Evolutionary conservation across 2,888 invertebrate species (phyloP), one percentile per base, ranked within the genome.

Genomic region (Hedya salicella): DNA sequence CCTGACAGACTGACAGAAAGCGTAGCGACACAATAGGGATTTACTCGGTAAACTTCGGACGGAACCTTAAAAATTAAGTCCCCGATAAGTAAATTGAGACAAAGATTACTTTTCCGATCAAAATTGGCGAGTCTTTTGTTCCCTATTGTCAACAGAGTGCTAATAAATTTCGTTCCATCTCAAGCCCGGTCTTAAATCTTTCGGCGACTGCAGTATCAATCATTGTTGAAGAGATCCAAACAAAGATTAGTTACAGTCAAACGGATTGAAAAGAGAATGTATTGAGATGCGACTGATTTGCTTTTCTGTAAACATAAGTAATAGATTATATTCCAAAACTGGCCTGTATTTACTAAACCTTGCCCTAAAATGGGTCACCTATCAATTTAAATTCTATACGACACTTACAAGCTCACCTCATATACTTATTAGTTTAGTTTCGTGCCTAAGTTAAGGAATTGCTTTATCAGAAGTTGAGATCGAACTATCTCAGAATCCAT

Each of bases 151-250:
- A 83, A 80, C 80, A 77, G 77, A 77, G 78, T 78, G 78, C 78
- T 82, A 82, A 86, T 87, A 86, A 86, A 86, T 84, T 83, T 81
- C 74, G 77, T 83, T 83, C 81, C 79, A 80, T 85, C 83, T 78
- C 73, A 73, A 67, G 62, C 70, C 75, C 77, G 79, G 78, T 75
- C 80, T 83, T 81, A 82, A 81, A 82, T 83, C 81, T 79, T 78
- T 78, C 75, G 73, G 75, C 71, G 76, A 73, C 78, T 77, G 75
- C 72, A 71, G 73, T 81, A 88, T 89, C 87, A 87, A 87, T 88
- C 87, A 85, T 86, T 82, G 79, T 73, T 75, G 69, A 71, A 73
- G 71, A 78, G 79, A 83, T 82, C 78, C 78, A 80, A 79, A 80
- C 78, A 79, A 80, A 82, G 85, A 87, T 88, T 87, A 85, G 84